Evolutionary conservation across 2,113 vertebrate species (phyloP), one percentile per base, ranked within the genome.

Genomic region (Poeciliopsis occidentalis): DNA sequence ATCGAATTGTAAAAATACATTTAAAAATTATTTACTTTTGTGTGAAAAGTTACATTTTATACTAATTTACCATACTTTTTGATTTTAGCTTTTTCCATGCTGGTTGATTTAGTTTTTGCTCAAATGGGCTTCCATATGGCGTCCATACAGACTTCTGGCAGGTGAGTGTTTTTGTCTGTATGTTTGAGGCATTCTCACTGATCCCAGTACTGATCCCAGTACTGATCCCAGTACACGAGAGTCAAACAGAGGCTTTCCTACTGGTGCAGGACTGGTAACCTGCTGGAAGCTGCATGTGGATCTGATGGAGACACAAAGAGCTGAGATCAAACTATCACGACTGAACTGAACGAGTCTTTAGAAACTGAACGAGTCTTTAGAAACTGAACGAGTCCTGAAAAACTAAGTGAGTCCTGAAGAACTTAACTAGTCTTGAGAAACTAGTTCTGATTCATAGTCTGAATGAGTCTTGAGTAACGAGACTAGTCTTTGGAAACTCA

Each of bases 291-390:
- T 13, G 7, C 39, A 19, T 31, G 19, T 32, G 62, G 71, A n/a
- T 73, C 71, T 73, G 71, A 73, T 37, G 71, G 71, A 66, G 63
- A 63, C 69, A 4, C 7, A 44, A 47, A 51, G 27, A 51, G n/a
- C 65, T 67, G n/a, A 44, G 10, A 51, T 4, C 30, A n/a, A 12
- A n/a, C 67, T 1, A 30, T 54, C 47, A 54, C 39, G 39, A 41
- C 39, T 41, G 39, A 41, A 41, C 34, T 37, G 34, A 37, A 37
- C 13, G 41, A 13, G 44, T 47, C 44, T 15, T 47, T 15, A 47
- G 44, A 19, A 4, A 47, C 13, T 5, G 44, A 12, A 13, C 12
- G 44, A 12, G 12, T 12, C 39, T 13, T 12, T 3, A 41, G 39
- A 41, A 13, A 41, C 2, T 41, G 0, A 47, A 15, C 4, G 15